Conservation (phyloP, 64 coral and sea anemone species). For the Catalaphyllia jardinei region DNA sequence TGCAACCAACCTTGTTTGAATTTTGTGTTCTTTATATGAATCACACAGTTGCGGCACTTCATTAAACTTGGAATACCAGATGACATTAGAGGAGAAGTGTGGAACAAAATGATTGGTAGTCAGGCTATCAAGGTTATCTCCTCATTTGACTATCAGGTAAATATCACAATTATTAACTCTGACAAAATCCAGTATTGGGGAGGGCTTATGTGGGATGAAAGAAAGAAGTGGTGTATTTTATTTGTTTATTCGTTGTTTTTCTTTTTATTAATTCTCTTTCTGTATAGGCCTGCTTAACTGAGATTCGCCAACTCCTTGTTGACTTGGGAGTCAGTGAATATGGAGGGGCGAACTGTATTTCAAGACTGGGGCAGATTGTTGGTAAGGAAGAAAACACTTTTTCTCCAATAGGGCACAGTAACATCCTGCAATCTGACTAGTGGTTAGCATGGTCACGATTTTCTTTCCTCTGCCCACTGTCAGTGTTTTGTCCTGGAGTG, state of each 20-base stretch:
- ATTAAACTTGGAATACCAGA: slow-evolving; percentile 54
- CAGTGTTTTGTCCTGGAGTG: too few species aligned
- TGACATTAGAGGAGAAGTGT: slow-evolving; percentile 49
- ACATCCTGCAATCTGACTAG: too few species aligned
- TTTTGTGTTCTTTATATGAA: too few species aligned
- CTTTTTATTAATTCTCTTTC: background rate
- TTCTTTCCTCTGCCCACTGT: too few species aligned
- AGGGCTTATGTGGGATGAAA: too few species aligned
- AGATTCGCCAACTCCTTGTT: slow-evolving; percentile 78
- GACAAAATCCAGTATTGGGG: too few species aligned
- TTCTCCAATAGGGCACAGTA: too few species aligned
- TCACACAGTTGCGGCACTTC: slow-evolving; percentile 31
- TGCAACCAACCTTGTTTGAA: too few species aligned
- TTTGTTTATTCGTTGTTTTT: background rate
- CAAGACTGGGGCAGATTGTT: slow-evolving; percentile 68
- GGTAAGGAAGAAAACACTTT: slow-evolving; percentile 31
- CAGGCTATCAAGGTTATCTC: slow-evolving; percentile 37
- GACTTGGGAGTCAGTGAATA: slow-evolving; percentile 92
- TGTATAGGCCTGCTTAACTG: slow-evolving; percentile 1
- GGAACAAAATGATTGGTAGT: slow-evolving; percentile 54
- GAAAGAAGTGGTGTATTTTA: too few species aligned
- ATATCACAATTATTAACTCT: background rate
- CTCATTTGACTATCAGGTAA: slow-evolving; percentile 64
- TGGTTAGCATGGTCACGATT: too few species aligned
- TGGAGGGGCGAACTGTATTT: slow-evolving; percentile 84